Conservation (phyloP, 2,113 vertebrate genomes). For the Mesitornis unicolor region DNA sequence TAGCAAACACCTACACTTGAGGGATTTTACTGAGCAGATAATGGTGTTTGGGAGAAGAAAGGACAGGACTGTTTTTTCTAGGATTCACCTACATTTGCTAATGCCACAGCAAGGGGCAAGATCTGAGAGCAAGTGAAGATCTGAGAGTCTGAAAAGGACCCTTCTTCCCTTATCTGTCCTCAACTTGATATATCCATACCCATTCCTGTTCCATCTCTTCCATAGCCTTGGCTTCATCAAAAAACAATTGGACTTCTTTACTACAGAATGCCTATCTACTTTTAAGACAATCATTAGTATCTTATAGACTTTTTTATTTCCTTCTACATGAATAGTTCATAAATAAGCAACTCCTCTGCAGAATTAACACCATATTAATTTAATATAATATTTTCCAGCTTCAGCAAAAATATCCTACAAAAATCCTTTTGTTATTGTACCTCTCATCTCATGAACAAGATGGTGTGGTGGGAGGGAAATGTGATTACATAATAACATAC, state of each 20-base stretch:
- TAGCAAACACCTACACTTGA: background rate
- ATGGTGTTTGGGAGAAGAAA: background rate
- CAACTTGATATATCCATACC: background rate
- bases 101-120: background rate
- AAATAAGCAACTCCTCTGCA: background rate
- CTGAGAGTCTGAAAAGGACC: background rate
- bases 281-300: background rate
- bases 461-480: accelerated
- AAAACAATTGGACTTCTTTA: background rate
- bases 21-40: background rate
- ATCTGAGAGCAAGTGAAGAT: too few species aligned
- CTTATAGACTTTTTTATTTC: background rate
- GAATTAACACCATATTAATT: background rate
- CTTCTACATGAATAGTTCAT: background rate
- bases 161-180: background rate
- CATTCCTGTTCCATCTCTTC: background rate
- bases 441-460: background rate
- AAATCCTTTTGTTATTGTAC: background rate
- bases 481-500: background rate
- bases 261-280: background rate
- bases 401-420: background rate
- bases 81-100: background rate
- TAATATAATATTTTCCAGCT: background rate
- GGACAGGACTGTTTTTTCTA: background rate
- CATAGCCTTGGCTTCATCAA: background rate